Conservation (phyloP, 2,888 invertebrate species). For the Ophion ventricosus region DNA sequence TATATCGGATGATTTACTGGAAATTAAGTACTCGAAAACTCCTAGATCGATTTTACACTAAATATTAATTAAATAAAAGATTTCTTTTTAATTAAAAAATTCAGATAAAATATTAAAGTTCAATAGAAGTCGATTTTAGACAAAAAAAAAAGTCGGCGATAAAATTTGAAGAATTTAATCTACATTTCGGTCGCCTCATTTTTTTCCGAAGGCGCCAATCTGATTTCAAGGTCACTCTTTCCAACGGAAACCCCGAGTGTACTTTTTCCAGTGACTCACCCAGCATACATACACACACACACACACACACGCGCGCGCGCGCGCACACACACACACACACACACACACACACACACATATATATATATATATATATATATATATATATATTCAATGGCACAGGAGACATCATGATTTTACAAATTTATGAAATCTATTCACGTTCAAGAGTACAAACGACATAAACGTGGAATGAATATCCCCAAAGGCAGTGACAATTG, state of each 20-base stretch:
- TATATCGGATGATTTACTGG: neutral
- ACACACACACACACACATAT: too few species aligned
- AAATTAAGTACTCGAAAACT: neutral
- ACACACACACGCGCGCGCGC: too few species aligned
- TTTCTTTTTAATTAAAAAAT: too few species aligned
- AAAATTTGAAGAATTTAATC: neutral
- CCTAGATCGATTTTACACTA: neutral
- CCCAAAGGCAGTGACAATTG: neutral
- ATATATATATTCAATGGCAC: neutral
- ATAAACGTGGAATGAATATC: conserved; percentile 15
- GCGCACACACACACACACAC: too few species aligned
- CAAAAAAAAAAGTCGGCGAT: neutral
- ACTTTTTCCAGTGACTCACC: neutral
- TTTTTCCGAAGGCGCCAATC: neutral
- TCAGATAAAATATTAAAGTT: neutral
- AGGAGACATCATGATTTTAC: neutral
- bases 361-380: too few species aligned
- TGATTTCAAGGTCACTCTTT: neutral
- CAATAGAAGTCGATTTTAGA: neutral
- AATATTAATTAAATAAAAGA: too few species aligned
- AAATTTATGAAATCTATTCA: conserved; percentile 15
- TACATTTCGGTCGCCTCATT: neutral
- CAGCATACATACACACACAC: too few species aligned
- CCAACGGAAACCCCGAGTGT: neutral
- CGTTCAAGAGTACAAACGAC: conserved; percentile 8